Evolutionary conservation across 2,888 invertebrate genomes (phyloP), one percentile per base, ranked within the genome.

Genomic region (Esperia sulphurella): DNA sequence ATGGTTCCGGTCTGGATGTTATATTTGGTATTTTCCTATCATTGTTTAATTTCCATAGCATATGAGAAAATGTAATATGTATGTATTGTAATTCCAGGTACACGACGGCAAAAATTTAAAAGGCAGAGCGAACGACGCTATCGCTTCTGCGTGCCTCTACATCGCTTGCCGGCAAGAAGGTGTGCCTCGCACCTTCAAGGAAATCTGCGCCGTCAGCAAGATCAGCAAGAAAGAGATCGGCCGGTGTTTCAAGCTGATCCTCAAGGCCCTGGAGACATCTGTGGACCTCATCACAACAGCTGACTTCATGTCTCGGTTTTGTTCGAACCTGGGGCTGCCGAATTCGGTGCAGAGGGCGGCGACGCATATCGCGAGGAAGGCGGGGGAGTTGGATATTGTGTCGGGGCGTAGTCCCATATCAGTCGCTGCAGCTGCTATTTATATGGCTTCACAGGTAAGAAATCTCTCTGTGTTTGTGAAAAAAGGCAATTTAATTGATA

Each of bases 201-300:
- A 99, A 92, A 99, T 99, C 53, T 99, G 99, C 82, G 99, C 99
- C 0, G 98, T 99, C 45, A 98, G 98, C 73, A 98, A 97, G 90
- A 97, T 99, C 50, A 98, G 98, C 69, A 99, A 99, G 88, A 98
- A 99, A 70, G 99, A 99, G 90, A 99, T 99, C 51, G 99, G 99
- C 0, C 91, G 98, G 58, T 99, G 99, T 77, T 99, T 99, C 83
- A 99, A 99, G 73, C 83, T 99, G 39, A 99, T 99, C 52, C 89
- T 99, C 37, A 98, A 98, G 78, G 98, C 97, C 0, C 87, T 99
- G 45, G 98, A 98, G 78, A 99, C 99, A 0, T 98, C 96, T 31
- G 98, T 99, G 7, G 98, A 98, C 74, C 93, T 98, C 49, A 99
- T 99, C 51, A 99, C 98, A 0, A 99, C 98, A 0, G 98, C 97